Conservation (phyloP, 53 echinoderm and acorn worm genomes). For the Echinarachnius parma region DNA sequence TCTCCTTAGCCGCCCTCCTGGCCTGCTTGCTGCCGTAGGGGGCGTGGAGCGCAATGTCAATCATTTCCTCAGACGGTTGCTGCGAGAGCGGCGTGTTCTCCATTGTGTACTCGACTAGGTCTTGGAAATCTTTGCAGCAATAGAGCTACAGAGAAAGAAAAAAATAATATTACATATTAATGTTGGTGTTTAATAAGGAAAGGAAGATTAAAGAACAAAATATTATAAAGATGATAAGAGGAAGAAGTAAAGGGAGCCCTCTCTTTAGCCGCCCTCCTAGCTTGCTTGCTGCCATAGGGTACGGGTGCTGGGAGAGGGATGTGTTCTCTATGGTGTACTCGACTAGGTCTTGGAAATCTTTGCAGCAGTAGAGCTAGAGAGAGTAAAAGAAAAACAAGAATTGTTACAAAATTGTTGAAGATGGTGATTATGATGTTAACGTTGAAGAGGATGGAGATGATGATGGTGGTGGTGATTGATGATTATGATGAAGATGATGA, state of each 20-base stretch:
- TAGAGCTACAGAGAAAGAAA: slow-evolving; percentile 58
- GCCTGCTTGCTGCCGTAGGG: slow-evolving; percentile 99
- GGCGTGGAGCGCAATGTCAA: slow-evolving; percentile 92
- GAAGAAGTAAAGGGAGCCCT: no score
- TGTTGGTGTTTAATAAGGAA: no score
- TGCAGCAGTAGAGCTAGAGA: slow-evolving; percentile 97
- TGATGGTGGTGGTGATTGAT: no score
- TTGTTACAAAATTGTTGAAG: not conserved
- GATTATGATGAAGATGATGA: no score
- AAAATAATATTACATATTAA: no score
- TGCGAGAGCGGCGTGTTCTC: slow-evolving; percentile 65
- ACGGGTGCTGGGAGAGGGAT: slow-evolving; percentile 56
- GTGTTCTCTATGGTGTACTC: slow-evolving; percentile 85
- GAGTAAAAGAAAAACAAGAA: no score
- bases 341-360: slow-evolving; percentile 83
- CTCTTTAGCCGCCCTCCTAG: slow-evolving; percentile 93
- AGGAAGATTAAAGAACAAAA: no score
- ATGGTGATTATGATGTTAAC: no score
- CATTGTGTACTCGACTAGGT: slow-evolving; percentile 87
- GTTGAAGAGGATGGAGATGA: no score
- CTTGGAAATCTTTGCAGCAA: slow-evolving; percentile 87
- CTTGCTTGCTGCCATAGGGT: slow-evolving; percentile 98
- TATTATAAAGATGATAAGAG: no score
- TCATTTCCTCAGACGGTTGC: slow-evolving; percentile 75
- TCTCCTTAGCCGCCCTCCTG: slow-evolving; percentile 90